phyloP scores from a whole-genome alignment of 2,888 invertebrate species.

The Axea sp. region DNA sequence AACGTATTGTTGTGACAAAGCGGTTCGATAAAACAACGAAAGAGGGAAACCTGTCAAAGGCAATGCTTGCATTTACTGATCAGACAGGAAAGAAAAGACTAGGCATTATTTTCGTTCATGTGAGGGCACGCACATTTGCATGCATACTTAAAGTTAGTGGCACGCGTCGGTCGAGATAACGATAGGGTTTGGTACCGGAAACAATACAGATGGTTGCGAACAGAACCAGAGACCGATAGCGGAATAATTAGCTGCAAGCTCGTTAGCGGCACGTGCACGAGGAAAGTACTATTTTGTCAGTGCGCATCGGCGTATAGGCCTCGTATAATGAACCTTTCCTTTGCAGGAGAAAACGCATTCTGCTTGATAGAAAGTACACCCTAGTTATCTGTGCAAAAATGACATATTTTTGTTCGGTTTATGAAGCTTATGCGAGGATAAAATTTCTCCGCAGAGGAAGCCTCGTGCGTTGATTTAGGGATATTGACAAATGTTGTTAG shows the following conservation, averaged over 20 bases:
- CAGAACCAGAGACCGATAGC: constrained; percentile 32
- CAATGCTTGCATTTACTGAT: too few species aligned
- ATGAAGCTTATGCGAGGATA: constrained; percentile 2
- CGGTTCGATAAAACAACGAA: too few species aligned
- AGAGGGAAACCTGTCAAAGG: too few species aligned
- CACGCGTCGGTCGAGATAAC: too few species aligned
- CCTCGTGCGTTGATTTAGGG: not conserved
- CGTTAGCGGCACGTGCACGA: constrained; percentile 41
- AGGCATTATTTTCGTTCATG: too few species aligned
- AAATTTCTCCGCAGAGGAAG: constrained; percentile 19
- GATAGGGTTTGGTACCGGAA: too few species aligned
- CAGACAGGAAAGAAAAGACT: too few species aligned
- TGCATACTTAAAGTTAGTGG: too few species aligned
- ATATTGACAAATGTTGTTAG: not conserved
- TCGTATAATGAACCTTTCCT: constrained; percentile 46
- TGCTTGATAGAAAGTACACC: constrained; percentile 45
- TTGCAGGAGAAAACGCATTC: constrained; percentile 39
- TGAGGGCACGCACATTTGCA: too few species aligned
- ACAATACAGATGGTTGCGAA: too few species aligned
- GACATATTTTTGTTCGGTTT: constrained; percentile 32
- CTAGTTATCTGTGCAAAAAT: constrained; percentile 36
- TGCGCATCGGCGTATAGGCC: constrained; percentile 37
- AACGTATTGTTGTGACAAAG: too few species aligned
- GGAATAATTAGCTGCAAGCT: constrained; percentile 55
- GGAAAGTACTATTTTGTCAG: constrained; percentile 35